phyloP scores from a whole-genome alignment of 2,113 vertebrate genomes.

The Monarcha castaneiventris region DNA sequence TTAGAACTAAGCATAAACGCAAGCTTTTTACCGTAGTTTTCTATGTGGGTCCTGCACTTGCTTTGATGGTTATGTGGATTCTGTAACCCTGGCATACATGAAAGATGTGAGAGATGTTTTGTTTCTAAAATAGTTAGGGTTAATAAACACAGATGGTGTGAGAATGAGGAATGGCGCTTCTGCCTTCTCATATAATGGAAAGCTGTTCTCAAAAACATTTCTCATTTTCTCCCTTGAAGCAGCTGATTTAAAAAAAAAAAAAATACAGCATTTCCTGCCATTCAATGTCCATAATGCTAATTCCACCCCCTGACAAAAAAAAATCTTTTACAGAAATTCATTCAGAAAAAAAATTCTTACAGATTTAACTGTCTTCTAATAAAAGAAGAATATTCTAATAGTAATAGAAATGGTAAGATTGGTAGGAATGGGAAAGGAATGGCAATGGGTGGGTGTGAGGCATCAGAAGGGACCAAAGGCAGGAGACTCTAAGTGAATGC shows the following conservation, averaged over 20 bases:
- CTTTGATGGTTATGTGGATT: background rate
- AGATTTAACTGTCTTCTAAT: background rate
- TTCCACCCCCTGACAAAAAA: background rate
- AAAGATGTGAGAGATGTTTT: slow-evolving; percentile 19
- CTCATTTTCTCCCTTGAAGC: background rate
- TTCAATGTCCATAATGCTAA: background rate
- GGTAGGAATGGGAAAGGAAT: background rate
- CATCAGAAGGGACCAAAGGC: background rate
- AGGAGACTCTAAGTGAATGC: background rate
- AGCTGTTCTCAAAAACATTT: slow-evolving; percentile 2
- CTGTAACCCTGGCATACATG: background rate
- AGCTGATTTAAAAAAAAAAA: background rate
- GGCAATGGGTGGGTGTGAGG: background rate
- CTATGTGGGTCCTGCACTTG: background rate
- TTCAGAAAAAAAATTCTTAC: background rate
- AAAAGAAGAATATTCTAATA: background rate
- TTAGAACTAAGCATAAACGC: background rate
- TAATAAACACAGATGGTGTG: slow-evolving; percentile 44
- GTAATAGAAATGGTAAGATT: background rate
- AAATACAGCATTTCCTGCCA: background rate
- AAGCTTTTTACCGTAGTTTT: background rate
- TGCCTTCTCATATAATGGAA: slow-evolving; percentile 5
- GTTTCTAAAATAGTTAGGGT: slow-evolving; percentile 37
- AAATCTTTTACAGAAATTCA: background rate
- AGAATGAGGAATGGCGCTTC: slow-evolving; percentile 27